These are phyloP conservation scores for Cephalopholis sonnerati DNA, from an alignment of 2,113 vertebrate genomes.

Conservation along the genomic window DNA sequence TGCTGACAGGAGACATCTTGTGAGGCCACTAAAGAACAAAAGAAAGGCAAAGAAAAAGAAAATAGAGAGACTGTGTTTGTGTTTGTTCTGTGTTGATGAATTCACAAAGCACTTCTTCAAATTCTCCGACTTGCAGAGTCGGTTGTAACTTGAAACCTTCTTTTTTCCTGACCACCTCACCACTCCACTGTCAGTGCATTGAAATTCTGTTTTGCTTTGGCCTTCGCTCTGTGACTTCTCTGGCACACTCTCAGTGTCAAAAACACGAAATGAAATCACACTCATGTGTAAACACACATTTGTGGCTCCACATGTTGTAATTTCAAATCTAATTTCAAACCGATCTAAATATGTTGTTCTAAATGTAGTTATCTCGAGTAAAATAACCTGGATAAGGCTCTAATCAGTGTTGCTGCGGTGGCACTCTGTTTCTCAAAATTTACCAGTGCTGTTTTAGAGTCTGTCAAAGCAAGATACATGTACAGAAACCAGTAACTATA, in stretches of 20 bases:
- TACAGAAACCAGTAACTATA: background rate
- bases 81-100: background rate
- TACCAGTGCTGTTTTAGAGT: background rate
- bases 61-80: background rate
- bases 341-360: background rate
- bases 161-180: background rate
- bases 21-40: background rate
- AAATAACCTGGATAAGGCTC: background rate
- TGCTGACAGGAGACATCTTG: background rate
- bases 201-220: background rate
- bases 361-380: background rate
- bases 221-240: background rate
- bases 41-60: background rate
- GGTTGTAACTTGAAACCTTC: constrained; percentile 19
- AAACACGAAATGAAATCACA: background rate
- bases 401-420: no score
- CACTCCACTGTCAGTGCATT: constrained; percentile 1
- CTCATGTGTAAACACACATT: background rate
- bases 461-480: background rate
- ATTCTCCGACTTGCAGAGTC: background rate
- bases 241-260: background rate
- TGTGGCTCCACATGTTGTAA: background rate
- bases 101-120: background rate
- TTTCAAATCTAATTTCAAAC: background rate
- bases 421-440: background rate